phyloP scores from a whole-genome alignment of 1,140 invertebrate species.

The Drosophila mauritiana region DNA sequence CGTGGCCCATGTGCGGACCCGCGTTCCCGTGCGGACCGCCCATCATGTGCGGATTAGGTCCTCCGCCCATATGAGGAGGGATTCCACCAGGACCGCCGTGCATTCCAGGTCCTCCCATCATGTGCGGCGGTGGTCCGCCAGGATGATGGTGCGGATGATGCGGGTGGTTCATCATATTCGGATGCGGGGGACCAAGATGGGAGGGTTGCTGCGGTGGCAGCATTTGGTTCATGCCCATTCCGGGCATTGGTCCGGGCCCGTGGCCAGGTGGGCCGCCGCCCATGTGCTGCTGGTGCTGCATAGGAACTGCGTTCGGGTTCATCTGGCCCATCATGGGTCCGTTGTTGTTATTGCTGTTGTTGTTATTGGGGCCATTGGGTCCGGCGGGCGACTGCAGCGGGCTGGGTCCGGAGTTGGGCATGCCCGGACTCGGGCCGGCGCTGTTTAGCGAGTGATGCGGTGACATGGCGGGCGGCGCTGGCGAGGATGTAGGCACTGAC shows the following conservation, averaged over 20 bases:
- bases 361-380: conserved; percentile 74
- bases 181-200: conserved; percentile 70
- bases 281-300: conserved; percentile 76
- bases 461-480: conserved; percentile 82
- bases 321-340: conserved; percentile 78
- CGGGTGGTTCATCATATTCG: conserved; percentile 72
- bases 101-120: conserved; percentile 67
- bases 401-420: conserved; percentile 74
- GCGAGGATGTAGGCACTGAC: conserved; percentile 83
- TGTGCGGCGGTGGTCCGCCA: conserved; percentile 69
- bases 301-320: conserved; percentile 82
- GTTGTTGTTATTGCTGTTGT: conserved; percentile 83
- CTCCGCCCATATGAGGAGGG: conserved; percentile 69
- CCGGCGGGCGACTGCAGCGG: conserved; percentile 82
- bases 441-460: conserved; percentile 76
- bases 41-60: conserved; percentile 75
- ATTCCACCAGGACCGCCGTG: conserved; percentile 70
- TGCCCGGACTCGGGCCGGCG: conserved; percentile 73
- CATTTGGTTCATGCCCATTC: conserved; percentile 83
- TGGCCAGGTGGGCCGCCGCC: conserved; percentile 55
- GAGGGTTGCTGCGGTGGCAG: conserved; percentile 76
- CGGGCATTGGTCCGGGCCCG: conserved; percentile 57
- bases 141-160: conserved; percentile 67
- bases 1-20: conserved; percentile 75
- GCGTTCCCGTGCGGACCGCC: conserved; percentile 65